Percentiles rank a stretch among this genome's conserved stretches.
Conservation (phyloP, 2,797 vertebrate genomes). For the Diceros bicornis region DNA sequence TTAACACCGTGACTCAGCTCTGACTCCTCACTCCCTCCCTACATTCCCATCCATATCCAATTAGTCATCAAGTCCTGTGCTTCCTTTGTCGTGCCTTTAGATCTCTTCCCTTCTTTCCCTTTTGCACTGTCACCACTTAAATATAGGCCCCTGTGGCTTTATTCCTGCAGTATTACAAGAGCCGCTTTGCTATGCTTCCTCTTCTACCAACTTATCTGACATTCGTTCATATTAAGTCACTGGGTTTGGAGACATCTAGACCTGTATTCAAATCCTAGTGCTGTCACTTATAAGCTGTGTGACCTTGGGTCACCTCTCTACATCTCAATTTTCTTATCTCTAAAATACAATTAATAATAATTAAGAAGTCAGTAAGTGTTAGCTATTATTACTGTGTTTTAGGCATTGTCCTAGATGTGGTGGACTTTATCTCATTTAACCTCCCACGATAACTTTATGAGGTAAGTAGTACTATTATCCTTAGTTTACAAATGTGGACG, state of each 20-base stretch:
- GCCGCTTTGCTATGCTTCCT: neutral
- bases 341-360: neutral
- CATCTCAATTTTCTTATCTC: neutral
- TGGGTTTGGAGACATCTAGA: neutral
- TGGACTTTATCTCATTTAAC: neutral
- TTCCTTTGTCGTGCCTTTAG: constrained; percentile 52
- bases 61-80: constrained; percentile 68
- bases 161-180: neutral
- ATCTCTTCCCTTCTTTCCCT: constrained; percentile 31
- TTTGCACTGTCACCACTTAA: constrained; percentile 55
- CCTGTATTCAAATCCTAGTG: neutral
- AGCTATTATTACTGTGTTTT: neutral
- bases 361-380: neutral
- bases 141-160: constrained; percentile 16
- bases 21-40: neutral
- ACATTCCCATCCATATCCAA: neutral
- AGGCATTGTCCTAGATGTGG: neutral
- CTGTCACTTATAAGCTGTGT: neutral
- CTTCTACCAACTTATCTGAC: neutral
- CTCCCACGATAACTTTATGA: neutral
- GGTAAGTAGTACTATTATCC: neutral
- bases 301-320: neutral
- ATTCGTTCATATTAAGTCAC: neutral
- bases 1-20: constrained; percentile 71
- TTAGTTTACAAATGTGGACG: constrained; percentile 52